Percentiles rank a stretch among this genome's conserved stretches.
These are phyloP conservation scores for Panulirus ornatus DNA, from an alignment of 1,140 invertebrate genomes.

Conservation along the genomic window DNA sequence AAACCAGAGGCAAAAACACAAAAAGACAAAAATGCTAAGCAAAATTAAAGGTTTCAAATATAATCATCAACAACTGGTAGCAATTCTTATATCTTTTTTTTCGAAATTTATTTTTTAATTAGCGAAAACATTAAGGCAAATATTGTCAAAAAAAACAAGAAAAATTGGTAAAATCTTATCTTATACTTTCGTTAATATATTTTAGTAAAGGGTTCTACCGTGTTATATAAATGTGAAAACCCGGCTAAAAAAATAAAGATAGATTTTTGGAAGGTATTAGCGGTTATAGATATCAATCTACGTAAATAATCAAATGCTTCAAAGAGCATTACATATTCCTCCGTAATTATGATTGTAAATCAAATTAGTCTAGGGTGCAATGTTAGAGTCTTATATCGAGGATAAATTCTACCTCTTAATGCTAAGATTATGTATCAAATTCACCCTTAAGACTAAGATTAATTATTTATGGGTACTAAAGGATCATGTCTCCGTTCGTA, in stretches of 20 bases:
- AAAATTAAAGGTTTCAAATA: no score
- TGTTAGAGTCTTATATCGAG: neutral
- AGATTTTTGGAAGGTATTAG: neutral
- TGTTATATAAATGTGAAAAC: no score
- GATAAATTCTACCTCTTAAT: neutral
- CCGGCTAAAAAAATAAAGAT: neutral
- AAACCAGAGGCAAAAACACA: no score
- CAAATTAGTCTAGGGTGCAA: no score
- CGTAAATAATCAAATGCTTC: no score
- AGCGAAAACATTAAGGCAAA: neutral
- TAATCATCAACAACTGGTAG: neutral
- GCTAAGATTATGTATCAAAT: neutral
- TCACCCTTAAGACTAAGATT: neutral
- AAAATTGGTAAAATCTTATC: neutral
- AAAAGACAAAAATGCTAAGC: neutral
- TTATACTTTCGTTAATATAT: neutral
- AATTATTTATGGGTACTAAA: neutral
- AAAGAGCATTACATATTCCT: no score
- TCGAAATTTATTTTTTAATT: no score
- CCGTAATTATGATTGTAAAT: no score
- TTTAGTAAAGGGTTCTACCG: neutral
- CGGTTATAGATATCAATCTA: neutral
- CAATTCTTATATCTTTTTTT: no score
- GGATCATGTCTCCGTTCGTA: no score
- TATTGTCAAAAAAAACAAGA: neutral